A percentile compares a stretch with the other conserved stretches of the same genome.
phyloP scores from a whole-genome alignment of 2,113 vertebrate species.

The Macaca nemestrina region DNA sequence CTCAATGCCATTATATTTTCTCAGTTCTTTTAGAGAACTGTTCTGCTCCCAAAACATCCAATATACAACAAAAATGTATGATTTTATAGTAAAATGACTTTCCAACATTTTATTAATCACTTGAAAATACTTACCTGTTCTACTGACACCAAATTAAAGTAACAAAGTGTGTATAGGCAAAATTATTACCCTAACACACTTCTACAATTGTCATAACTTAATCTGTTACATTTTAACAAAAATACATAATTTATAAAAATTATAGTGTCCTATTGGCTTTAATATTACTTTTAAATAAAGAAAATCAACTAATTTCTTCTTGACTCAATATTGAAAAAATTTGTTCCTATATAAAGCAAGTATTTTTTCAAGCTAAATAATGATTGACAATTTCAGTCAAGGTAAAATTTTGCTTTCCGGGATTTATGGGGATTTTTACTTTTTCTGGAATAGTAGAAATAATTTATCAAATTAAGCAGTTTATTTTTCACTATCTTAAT shows the following conservation, averaged over 20 bases:
- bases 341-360: background rate
- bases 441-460: background rate
- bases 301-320: background rate
- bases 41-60: background rate
- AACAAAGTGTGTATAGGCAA: background rate
- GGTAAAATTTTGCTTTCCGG: background rate
- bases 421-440: background rate
- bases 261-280: background rate
- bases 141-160: background rate
- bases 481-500: background rate
- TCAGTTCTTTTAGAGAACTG: background rate
- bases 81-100: background rate
- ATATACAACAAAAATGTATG: background rate
- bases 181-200: background rate
- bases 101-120: background rate
- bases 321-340: background rate
- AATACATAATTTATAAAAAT: background rate
- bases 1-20: background rate
- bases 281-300: constrained; percentile 24
- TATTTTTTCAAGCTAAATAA: constrained; percentile 15
- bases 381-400: constrained; percentile 13
- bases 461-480: background rate
- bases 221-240: background rate
- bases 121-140: background rate
- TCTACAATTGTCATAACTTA: background rate